These are phyloP conservation scores for Melipona bicolor DNA, from an alignment of 2,888 invertebrate species.

Conservation along the genomic window DNA sequence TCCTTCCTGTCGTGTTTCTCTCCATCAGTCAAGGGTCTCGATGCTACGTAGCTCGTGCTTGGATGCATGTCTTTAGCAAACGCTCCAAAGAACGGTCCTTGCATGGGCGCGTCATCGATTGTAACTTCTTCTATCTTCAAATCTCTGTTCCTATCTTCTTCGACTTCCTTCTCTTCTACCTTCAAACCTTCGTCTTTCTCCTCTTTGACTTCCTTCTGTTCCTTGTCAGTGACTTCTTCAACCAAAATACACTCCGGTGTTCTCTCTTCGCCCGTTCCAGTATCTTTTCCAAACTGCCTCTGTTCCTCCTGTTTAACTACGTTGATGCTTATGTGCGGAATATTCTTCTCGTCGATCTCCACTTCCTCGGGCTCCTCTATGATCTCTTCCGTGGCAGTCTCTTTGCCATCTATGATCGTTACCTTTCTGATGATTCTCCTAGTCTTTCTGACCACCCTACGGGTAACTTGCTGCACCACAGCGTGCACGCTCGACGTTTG, in stretches of 20 bases:
- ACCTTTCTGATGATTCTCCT: constrained; percentile 91
- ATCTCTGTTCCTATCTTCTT: background rate
- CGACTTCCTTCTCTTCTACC: background rate
- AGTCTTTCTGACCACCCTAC: constrained; percentile 90
- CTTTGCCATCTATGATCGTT: constrained; percentile 93
- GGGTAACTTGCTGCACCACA: constrained; percentile 92
- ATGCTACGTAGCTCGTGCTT: background rate
- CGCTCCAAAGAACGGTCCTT: constrained; percentile 77
- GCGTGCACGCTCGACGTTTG: constrained; percentile 91
- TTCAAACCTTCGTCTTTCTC: too few species aligned
- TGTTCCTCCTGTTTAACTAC: constrained; percentile 86
- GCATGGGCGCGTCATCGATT: constrained; percentile 58
- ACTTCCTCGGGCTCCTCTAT: constrained; percentile 93
- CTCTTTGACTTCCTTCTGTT: constrained; percentile 23
- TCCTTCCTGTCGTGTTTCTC: constrained; percentile 8
- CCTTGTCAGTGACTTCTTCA: constrained; percentile 28
- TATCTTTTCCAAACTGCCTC: constrained; percentile 56
- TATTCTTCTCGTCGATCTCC: constrained; percentile 89
- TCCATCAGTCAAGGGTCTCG: constrained; percentile 57
- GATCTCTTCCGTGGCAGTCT: constrained; percentile 92
- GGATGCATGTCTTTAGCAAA: constrained; percentile 73
- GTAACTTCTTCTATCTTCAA: background rate
- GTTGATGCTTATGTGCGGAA: constrained; percentile 89
- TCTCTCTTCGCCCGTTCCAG: background rate
- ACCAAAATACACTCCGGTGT: background rate